Evolutionary conservation across 2,113 vertebrate genomes (phyloP).

Genomic region (Cottus gobio): DNA sequence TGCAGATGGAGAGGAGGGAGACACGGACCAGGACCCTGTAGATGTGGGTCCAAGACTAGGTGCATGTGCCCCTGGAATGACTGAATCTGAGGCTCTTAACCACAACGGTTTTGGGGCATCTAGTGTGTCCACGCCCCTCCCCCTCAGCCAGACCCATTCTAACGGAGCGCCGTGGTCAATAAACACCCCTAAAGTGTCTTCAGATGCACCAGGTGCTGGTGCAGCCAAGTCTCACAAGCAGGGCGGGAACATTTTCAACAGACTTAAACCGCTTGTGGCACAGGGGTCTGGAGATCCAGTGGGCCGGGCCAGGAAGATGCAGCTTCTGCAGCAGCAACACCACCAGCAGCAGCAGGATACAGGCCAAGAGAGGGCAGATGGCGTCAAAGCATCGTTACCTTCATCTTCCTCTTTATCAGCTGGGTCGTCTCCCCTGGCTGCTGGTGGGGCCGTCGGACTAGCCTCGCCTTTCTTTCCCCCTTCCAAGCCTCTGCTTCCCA

Average conservation of each 20-base stretch:
- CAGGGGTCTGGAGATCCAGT: slow-evolving; percentile 83
- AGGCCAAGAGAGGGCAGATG: slow-evolving; percentile 72
- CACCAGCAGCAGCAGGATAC: slow-evolving; percentile 82
- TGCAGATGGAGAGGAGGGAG: slow-evolving; percentile 74
- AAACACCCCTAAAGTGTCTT: slow-evolving; percentile 76
- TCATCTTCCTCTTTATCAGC: slow-evolving; percentile 71
- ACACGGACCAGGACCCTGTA: slow-evolving; percentile 72
- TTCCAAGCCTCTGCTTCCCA: slow-evolving; percentile 75
- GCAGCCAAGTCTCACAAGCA: slow-evolving; percentile 73
- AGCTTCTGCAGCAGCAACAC: slow-evolving; percentile 83
- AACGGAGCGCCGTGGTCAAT: slow-evolving; percentile 83
- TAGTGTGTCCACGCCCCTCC: slow-evolving; percentile 69
- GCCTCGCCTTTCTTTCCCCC: slow-evolving; percentile 79
- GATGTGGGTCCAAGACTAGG: slow-evolving; percentile 74
- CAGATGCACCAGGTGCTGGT: slow-evolving; percentile 60
- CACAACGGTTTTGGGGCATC: slow-evolving; percentile 81
- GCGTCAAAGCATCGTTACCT: slow-evolving; percentile 73
- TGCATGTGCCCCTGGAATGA: slow-evolving; percentile 72
- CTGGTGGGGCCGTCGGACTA: slow-evolving; percentile 67
- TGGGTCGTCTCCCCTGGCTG: slow-evolving; percentile 61
- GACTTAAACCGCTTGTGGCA: slow-evolving; percentile 83
- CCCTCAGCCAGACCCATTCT: slow-evolving; percentile 78
- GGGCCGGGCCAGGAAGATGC: slow-evolving; percentile 83
- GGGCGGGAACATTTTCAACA: slow-evolving; percentile 82
- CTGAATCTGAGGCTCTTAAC: slow-evolving; percentile 76